phyloP scores from a whole-genome alignment of 2,113 vertebrate species.

The Centropristis striata region DNA sequence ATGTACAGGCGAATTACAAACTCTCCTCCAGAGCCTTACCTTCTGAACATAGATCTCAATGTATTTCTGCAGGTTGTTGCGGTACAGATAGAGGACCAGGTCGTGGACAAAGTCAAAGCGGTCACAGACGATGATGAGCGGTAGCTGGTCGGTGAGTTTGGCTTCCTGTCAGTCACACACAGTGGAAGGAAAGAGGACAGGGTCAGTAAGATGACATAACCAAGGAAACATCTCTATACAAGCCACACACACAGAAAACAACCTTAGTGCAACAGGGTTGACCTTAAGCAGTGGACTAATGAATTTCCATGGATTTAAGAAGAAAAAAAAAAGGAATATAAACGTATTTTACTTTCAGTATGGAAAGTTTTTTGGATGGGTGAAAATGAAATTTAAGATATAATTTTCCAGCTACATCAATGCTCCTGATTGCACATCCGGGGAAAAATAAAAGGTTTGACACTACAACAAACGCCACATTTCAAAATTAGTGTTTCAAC shows the following conservation, averaged over 20 bases:
- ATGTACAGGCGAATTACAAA: too few relatives aligned
- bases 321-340: not conserved
- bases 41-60: constrained; percentile 99
- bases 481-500: constrained; percentile 23
- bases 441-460: constrained; percentile 7
- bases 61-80: constrained; percentile 99
- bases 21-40: constrained; percentile 79
- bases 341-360: not conserved
- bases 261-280: constrained; percentile 44
- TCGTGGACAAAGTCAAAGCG: constrained; percentile 99
- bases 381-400: constrained; percentile 35
- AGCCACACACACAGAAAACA: constrained; percentile 24
- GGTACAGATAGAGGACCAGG: constrained; percentile 97
- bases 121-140: constrained; percentile 98
- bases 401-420: constrained; percentile 37
- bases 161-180: constrained; percentile 90
- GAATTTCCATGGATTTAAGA: not conserved
- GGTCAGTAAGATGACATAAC: constrained; percentile 19
- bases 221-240: not conserved
- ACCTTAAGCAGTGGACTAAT: constrained; percentile 27
- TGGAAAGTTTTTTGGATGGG: not conserved
- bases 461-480: constrained; percentile 54
- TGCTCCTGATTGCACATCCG: constrained; percentile 10
- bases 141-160: constrained; percentile 97
- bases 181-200: not conserved